These are phyloP conservation scores for Caradrina kadenii DNA, from an alignment of 2,888 invertebrate genomes.

Conservation along the genomic window DNA sequence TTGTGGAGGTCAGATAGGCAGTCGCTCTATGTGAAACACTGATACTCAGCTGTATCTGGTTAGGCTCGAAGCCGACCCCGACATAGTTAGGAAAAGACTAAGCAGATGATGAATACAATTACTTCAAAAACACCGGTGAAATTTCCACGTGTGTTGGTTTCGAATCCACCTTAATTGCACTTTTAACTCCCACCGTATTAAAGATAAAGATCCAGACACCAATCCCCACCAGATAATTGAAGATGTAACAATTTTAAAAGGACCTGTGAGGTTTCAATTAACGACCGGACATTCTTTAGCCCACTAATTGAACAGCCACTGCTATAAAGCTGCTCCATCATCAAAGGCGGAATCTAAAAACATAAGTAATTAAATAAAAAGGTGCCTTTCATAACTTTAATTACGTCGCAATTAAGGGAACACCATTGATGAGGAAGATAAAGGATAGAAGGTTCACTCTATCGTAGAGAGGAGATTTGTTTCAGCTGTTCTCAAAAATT, in stretches of 20 bases:
- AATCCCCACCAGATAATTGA: background rate
- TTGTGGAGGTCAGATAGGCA: no score
- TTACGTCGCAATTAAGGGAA: conserved; percentile 61
- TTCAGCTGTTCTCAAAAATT: background rate
- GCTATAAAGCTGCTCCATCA: conserved; percentile 29
- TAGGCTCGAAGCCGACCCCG: no score
- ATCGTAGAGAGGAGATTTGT: background rate
- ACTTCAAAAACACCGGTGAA: no score
- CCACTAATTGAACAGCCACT: conserved; percentile 36
- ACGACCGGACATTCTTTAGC: conserved; percentile 22
- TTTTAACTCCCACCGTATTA: background rate
- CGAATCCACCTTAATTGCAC: background rate
- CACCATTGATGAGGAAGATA: conserved; percentile 15
- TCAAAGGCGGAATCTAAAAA: conserved; percentile 50
- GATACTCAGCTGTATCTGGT: no score
- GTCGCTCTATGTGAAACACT: no score
- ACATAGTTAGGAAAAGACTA: no score
- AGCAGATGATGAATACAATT: no score
- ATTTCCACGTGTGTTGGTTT: no score
- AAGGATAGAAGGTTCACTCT: conserved; percentile 32
- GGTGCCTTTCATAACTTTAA: conserved; percentile 60
- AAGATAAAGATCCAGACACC: background rate
- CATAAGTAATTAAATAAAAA: conserved; percentile 58
- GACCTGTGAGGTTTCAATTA: conserved; percentile 28
- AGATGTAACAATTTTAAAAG: conserved; percentile 8